A percentile compares a stretch with the other conserved stretches of the same genome.
Conservation (phyloP, 2,113 vertebrate genomes). For the Chroicocephalus ridibundus region DNA sequence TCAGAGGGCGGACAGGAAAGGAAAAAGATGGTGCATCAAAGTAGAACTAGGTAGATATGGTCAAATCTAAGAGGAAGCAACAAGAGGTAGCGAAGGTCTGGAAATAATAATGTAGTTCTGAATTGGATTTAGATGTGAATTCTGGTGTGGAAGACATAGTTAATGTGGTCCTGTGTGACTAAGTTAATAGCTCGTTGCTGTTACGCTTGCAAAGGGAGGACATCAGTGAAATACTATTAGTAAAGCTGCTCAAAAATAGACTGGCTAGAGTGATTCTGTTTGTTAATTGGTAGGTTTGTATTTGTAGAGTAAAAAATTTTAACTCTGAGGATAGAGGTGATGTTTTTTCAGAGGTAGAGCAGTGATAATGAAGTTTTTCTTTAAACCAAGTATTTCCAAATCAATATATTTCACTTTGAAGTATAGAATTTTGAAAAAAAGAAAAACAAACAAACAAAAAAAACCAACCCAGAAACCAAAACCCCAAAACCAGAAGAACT, state of each 20-base stretch:
- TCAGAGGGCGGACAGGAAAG: not conserved
- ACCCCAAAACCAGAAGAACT: not conserved
- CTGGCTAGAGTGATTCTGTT: not conserved
- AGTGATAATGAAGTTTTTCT: not conserved
- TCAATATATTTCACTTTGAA: not conserved
- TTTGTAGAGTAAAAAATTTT: not conserved
- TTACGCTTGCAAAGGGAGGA: not conserved
- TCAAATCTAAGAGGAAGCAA: not conserved
- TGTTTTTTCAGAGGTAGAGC: not conserved
- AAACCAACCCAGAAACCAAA: not conserved
- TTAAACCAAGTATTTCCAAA: not conserved
- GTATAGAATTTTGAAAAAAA: not conserved
- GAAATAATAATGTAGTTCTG: not conserved
- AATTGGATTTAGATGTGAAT: not conserved
- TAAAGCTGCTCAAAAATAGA: not conserved
- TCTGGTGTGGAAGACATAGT: not conserved
- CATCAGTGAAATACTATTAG: not conserved
- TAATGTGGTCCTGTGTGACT: not conserved
- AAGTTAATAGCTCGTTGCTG: not conserved
- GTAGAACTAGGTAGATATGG: not conserved
- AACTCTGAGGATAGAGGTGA: not conserved
- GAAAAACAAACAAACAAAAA: not conserved
- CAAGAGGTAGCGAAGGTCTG: not conserved
- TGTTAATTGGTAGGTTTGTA: not conserved
- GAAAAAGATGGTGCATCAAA: not conserved